phyloP scores from a whole-genome alignment of 2,113 vertebrate genomes.

The Apteryx mantelli region DNA sequence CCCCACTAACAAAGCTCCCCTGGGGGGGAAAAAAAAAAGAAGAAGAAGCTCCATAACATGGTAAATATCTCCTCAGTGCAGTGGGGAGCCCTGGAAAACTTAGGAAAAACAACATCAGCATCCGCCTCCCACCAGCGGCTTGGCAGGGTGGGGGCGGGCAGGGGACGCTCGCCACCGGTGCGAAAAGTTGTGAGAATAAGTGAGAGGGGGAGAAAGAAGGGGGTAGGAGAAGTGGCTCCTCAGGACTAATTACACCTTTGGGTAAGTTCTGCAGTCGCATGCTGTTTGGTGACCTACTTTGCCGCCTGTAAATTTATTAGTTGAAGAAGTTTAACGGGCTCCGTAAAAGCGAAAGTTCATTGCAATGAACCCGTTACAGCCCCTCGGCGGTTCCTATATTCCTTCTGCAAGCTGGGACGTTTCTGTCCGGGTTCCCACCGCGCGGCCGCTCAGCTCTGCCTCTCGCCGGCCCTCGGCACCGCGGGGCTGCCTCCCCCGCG shows the following conservation, averaged over 20 bases:
- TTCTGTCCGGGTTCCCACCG: neutral
- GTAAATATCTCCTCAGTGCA: neutral
- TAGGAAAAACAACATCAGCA: conserved; percentile 20
- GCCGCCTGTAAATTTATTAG: neutral
- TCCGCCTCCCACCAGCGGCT: conserved; percentile 5
- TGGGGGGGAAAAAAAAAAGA: neutral
- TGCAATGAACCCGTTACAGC: neutral
- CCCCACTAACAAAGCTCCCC: neutral
- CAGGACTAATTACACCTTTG: conserved; percentile 66
- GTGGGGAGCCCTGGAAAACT: conserved; percentile 7
- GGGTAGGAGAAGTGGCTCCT: neutral
- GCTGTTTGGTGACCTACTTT: conserved; percentile 77
- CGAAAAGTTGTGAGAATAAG: conserved; percentile 21
- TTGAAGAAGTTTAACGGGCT: neutral
- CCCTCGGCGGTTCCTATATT: neutral
- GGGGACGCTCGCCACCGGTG: conserved; percentile 52
- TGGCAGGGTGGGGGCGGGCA: neutral
- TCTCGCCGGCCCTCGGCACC: neutral
- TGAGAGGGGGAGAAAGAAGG: neutral
- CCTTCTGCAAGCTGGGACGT: neutral
- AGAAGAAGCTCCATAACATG: neutral
- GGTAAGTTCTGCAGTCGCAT: conserved; percentile 42
- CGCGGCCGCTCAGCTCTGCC: neutral
- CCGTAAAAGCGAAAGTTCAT: neutral
- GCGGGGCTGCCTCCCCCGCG: neutral